These are phyloP conservation scores for Tautogolabrus adspersus DNA, from an alignment of 2,113 vertebrate species.

Conservation along the genomic window DNA sequence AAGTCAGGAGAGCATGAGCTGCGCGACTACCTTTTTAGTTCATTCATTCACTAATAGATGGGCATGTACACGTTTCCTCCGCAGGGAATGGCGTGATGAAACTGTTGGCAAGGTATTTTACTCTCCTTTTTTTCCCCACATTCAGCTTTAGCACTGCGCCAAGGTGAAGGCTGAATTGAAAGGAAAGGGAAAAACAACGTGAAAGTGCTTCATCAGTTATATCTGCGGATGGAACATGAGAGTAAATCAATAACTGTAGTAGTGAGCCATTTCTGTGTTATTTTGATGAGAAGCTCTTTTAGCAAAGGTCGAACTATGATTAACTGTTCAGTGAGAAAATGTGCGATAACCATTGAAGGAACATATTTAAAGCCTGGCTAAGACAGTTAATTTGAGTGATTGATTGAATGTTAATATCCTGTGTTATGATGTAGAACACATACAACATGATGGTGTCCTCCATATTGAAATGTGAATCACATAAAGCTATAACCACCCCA, in stretches of 20 bases:
- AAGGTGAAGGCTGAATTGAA: not conserved
- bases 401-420: conserved; percentile 2
- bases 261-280: not conserved
- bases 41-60: conserved; percentile 45
- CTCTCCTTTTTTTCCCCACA: not conserved
- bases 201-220: conserved; percentile 5
- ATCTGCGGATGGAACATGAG: conserved; percentile 8
- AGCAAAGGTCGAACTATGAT: not conserved
- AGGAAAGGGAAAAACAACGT: not conserved
- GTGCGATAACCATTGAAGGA: too few relatives aligned
- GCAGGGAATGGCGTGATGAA: conserved; percentile 35
- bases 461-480: conserved; percentile 15
- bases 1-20: conserved; percentile 45
- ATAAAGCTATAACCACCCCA: not conserved
- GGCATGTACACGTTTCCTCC: conserved; percentile 42
- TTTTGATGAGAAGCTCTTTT: not conserved
- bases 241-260: conserved; percentile 7
- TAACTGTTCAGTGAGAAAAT: too few relatives aligned
- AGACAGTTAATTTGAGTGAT: not conserved
- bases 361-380: too few relatives aligned
- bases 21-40: conserved; percentile 41
- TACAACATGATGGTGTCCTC: not conserved
- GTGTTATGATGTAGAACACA: not conserved
- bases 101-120: conserved; percentile 22
- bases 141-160: not conserved